Evolutionary conservation across 2,797 vertebrate genomes (phyloP), one percentile per base, ranked within the genome.

Genomic region (Cygnus olor): DNA sequence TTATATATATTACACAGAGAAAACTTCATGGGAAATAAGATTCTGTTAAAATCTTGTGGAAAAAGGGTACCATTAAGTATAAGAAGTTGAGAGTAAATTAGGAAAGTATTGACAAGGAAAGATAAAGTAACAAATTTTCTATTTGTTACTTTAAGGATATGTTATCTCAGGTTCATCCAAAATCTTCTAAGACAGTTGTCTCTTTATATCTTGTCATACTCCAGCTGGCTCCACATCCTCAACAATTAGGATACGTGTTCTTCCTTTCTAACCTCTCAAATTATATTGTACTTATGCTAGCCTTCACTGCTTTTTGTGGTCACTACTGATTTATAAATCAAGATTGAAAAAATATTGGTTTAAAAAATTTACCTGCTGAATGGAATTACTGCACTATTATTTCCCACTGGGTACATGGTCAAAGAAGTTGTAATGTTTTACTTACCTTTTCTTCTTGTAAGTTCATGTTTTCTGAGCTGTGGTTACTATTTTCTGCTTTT

Each of bases 381-480:
- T 56, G 97, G 97, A 78, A 98, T 96, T 79, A 97, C 89, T 30
- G 98, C 90, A 64, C 98, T 11, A 0, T 97, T 97, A 97, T 16
- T 98, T 98, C 54, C 97, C 96, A 4, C 95, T 92, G 1, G 77
- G 44, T 30, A 97, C 88, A 34, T 51, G 89, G 63, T 97, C 60
- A 0, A 95, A 95, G 83, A 32, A 97, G 65, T 0, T 98, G 98
- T 2, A 98, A 97, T 79, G 0, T 98, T 98, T 97, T 98, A 90
- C 98, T 96, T 96, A 98, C 97, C 68, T 98, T 97, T 54, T 98
- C 97, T 94, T 98, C 98, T 71, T 98, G 98, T 80, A 98, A 40
- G 1, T 94, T 94, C 69, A 95, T 68, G 19, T 96, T 98, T 42
- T 97, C 97, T 49, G 98, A 64, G 70, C 96, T 11, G 0, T 90